Evolutionary conservation across 2,113 vertebrate genomes (phyloP).

Genomic region (Vombatus ursinus): DNA sequence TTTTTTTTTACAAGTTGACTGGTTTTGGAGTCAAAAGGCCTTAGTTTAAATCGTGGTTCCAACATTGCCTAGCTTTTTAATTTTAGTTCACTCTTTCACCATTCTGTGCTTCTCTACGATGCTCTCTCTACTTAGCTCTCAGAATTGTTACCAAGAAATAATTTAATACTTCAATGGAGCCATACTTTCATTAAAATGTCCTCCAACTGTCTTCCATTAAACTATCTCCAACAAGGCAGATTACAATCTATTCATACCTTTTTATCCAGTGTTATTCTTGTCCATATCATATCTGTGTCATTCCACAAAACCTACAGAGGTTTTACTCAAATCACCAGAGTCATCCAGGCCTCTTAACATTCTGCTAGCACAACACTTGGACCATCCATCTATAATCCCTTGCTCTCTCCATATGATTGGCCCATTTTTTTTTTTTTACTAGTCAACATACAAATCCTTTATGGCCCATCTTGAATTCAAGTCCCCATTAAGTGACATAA

Average conservation of each 20-base stretch:
- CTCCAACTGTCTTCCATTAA: neutral
- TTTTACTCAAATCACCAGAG: neutral
- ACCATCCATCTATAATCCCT: neutral
- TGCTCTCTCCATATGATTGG: neutral
- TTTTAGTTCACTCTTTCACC: neutral
- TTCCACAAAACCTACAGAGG: neutral
- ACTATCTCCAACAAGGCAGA: neutral
- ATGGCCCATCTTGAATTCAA: neutral
- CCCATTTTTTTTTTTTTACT: neutral
- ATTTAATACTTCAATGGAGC: neutral
- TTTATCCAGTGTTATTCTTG: neutral
- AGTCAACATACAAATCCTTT: neutral
- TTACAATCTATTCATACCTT: neutral
- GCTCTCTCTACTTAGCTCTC: neutral
- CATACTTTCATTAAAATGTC: neutral
- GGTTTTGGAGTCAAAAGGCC: neutral
- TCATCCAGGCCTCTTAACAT: neutral
- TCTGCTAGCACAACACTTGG: neutral
- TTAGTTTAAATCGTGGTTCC: neutral
- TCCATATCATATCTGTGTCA: neutral
- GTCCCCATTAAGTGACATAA: neutral
- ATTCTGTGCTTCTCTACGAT: neutral
- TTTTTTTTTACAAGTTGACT: neutral
- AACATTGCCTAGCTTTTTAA: neutral
- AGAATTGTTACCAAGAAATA: neutral